These are phyloP conservation scores for Ectemnius cavifrons DNA, from an alignment of 2,888 invertebrate genomes.

Conservation along the genomic window DNA sequence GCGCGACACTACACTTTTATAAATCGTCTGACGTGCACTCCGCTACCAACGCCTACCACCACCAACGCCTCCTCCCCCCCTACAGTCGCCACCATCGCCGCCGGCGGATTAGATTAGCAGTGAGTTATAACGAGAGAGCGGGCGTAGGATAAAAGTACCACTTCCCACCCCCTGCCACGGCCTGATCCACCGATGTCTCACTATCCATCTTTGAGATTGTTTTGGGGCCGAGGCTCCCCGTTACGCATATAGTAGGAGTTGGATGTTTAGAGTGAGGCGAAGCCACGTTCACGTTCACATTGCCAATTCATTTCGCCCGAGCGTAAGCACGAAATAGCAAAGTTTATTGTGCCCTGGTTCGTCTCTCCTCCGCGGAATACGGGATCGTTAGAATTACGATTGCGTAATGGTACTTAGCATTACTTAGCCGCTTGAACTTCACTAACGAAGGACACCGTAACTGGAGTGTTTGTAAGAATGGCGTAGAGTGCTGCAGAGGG, in stretches of 20 bases:
- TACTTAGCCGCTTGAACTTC: constrained; percentile 24
- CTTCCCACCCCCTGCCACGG: constrained; percentile 7
- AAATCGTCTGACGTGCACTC: constrained; percentile 57
- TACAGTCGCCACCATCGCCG: constrained; percentile 12
- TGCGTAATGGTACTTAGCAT: too few species aligned
- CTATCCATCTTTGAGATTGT: constrained; percentile 17
- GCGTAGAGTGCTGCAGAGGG: constrained; percentile 25
- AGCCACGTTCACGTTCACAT: constrained; percentile 2
- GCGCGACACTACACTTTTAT: constrained; percentile 63
- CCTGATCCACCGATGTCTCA: too few species aligned
- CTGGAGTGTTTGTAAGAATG: constrained; percentile 42
- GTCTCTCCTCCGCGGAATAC: too few species aligned
- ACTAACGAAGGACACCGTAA: constrained; percentile 45
- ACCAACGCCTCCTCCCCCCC: constrained; percentile 22
- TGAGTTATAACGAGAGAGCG: constrained; percentile 65
- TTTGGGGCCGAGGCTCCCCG: neutral
- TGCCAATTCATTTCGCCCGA: too few species aligned
- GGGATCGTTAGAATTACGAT: too few species aligned
- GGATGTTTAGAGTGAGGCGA: too few species aligned
- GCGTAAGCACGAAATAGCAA: too few species aligned
- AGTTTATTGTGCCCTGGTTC: too few species aligned
- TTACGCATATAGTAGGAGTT: too few species aligned
- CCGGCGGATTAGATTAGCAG: constrained; percentile 69
- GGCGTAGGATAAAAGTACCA: constrained; percentile 11
- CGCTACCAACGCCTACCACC: constrained; percentile 6